phyloP scores from a whole-genome alignment of 2,888 invertebrate species.

The Beris chalybata region DNA sequence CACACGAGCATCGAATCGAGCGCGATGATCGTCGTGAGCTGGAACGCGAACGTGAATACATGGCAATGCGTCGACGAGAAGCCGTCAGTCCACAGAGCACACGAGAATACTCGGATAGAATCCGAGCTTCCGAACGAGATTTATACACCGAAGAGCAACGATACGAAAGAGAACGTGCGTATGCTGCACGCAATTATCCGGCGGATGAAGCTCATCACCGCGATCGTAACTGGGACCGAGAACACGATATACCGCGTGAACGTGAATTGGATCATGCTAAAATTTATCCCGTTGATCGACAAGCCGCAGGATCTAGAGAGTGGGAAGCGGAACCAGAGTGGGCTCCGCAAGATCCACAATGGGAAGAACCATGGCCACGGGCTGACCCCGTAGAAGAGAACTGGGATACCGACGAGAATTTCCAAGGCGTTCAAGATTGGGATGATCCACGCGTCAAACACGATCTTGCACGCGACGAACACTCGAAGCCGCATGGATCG shows the following conservation, averaged over 20 bases:
- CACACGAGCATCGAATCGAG: slow-evolving; percentile 48
- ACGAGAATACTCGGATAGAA: slow-evolving; percentile 44
- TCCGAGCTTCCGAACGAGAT: slow-evolving; percentile 42
- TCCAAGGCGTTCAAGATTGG: slow-evolving; percentile 32
- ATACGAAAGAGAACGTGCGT: slow-evolving; percentile 37
- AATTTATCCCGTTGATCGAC: slow-evolving; percentile 33
- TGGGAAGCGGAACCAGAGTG: slow-evolving; percentile 35
- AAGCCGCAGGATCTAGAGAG: slow-evolving; percentile 22
- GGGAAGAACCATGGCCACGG: slow-evolving; percentile 35
- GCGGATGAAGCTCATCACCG: slow-evolving; percentile 48
- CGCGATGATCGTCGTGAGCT: slow-evolving; percentile 48
- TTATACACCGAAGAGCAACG: slow-evolving; percentile 52
- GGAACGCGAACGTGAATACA: slow-evolving; percentile 47
- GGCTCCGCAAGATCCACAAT: slow-evolving; percentile 26
- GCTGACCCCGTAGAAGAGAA: slow-evolving; percentile 41
- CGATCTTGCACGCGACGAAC: slow-evolving; percentile 31
- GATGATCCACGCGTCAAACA: slow-evolving; percentile 34
- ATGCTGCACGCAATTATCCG: slow-evolving; percentile 25
- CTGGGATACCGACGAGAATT: slow-evolving; percentile 44
- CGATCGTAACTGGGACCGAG: slow-evolving; percentile 44
- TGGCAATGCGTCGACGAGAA: slow-evolving; percentile 47
- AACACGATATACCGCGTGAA: slow-evolving; percentile 32
- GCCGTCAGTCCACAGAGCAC: slow-evolving; percentile 44
- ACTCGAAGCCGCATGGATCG: slow-evolving; percentile 5
- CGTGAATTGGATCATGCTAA: slow-evolving; percentile 35